A percentile compares a stretch with the other conserved stretches of the same genome.
phyloP scores from a whole-genome alignment of 2,113 vertebrate genomes.

The Pygoscelis adeliae region DNA sequence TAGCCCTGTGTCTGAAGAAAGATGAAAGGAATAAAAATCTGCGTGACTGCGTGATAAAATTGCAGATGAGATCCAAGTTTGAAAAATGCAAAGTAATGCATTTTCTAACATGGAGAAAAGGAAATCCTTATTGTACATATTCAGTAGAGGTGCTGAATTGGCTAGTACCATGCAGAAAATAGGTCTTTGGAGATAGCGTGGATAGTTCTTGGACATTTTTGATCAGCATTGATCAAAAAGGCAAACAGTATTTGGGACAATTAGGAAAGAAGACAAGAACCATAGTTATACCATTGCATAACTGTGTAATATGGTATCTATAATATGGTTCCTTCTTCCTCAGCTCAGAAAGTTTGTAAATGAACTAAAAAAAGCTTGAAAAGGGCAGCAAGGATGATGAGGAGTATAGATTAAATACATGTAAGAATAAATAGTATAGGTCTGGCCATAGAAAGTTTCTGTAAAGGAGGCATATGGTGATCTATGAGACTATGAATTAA shows the following conservation, averaged over 20 bases:
- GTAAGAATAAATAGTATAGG: background rate
- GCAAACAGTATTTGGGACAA: background rate
- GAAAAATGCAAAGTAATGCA: slow-evolving; percentile 28
- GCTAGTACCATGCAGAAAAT: slow-evolving; percentile 6
- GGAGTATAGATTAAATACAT: background rate
- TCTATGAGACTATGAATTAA: background rate
- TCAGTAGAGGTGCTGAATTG: slow-evolving; percentile 24
- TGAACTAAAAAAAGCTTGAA: background rate
- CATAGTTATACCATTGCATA: background rate
- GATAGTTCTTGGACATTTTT: background rate
- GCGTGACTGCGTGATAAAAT: background rate
- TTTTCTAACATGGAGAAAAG: background rate
- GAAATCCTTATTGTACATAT: background rate
- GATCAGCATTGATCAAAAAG: background rate
- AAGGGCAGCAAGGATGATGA: background rate
- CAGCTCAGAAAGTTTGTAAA: background rate
- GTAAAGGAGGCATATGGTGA: background rate
- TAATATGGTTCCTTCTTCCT: background rate
- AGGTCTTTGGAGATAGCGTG: background rate
- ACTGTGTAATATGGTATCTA: background rate
- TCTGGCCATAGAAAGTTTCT: background rate
- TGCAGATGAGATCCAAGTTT: slow-evolving; percentile 28
- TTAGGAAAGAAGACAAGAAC: background rate
- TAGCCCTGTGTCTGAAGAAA: slow-evolving; percentile 16
- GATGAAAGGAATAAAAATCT: slow-evolving; percentile 32